Conservation (phyloP, 2,888 invertebrate species). For the Iselma pallidipennis region DNA sequence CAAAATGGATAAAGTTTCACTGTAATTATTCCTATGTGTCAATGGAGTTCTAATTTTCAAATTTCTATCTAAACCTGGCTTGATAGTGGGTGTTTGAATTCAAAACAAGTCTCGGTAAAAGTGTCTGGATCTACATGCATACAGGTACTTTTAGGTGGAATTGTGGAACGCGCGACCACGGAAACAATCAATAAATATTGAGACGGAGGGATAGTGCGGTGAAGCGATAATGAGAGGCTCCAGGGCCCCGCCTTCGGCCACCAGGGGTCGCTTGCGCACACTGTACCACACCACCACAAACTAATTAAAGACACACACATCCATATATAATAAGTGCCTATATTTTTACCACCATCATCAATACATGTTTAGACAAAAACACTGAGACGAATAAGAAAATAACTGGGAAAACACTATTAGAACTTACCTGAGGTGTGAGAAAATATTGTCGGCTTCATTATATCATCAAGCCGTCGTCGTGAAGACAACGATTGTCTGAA, state of each 20-base stretch:
- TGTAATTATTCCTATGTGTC: not conserved
- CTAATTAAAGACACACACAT: conserved; percentile 27
- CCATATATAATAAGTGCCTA: conserved; percentile 10
- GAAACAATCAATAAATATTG: conserved; percentile 61
- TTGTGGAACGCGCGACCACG: conserved; percentile 55
- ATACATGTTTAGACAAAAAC: not conserved
- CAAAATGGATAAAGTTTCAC: not conserved
- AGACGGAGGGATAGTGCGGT: conserved; percentile 59
- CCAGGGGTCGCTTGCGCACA: conserved; percentile 33
- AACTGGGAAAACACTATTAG: conserved; percentile 53
- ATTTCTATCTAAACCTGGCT: too few relatives aligned
- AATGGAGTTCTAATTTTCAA: too few relatives aligned
- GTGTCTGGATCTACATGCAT: not conserved
- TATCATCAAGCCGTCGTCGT: conserved; percentile 58
- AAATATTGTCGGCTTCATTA: conserved; percentile 57
- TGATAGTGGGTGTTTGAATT: too few relatives aligned
- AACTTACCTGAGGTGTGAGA: conserved; percentile 56
- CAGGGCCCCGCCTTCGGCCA: conserved; percentile 47
- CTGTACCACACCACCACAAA: conserved; percentile 14
- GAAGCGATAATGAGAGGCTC: conserved; percentile 64
- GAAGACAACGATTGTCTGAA: conserved; percentile 57
- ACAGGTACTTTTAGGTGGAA: too few relatives aligned
- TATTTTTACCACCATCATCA: not conserved
- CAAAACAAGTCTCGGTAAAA: too few relatives aligned
- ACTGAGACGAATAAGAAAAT: conserved; percentile 49